Base-by-base conservation (phyloP, 2,797 vertebrate genomes). In the Discoglossus pictus region DNA sequence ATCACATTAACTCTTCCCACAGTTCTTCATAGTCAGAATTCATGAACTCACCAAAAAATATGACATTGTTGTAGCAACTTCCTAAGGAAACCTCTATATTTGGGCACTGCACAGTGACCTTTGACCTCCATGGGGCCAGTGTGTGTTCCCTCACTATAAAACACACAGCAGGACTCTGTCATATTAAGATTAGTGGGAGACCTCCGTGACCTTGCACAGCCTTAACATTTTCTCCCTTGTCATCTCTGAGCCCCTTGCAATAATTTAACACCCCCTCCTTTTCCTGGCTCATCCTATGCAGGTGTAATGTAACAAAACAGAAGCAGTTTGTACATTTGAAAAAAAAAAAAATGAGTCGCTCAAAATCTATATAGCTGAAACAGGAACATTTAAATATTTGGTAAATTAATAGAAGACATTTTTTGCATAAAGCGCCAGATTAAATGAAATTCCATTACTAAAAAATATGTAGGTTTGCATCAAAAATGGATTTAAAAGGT, bases 61-160 rank as follows among this genome's bases (percentile, higher is more conserved):
- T 17, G n/a, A 44, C 42, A 35, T 25, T 18, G 25, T 43, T 46
- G n/a, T 11, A 61, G 27, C 43, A 39, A 47, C 63, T 70, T 70
- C 67, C 67, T 50, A 36, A 15, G 55, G 61, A 66, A 50, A 47
- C 61, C 12, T 27, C 55, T 21, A 43, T 65, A 17, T 31, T 72
- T 25, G 54, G 8, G 21, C 61, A 68, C 59, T 74, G 58, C 17
- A 62, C 4, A 23, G 27, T 27, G 48, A 18, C 47, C 25, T n/a
- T 25, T 60, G 65, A 48, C 17, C 7, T 65, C 16, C 25, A 13
- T 60, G 53, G 64, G 42, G 52, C 40, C 13, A 7, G 1, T 44
- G 69, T 55, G 25, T 38, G 10, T 16, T 12, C 20, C 46, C 61
- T 59, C 51, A 24, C 24, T 61, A 71, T 62, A 64, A 24, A 56